Evolutionary conservation across 2,113 vertebrate species (phyloP), one percentile per base, ranked within the genome.

Genomic region (Scortum barcoo): DNA sequence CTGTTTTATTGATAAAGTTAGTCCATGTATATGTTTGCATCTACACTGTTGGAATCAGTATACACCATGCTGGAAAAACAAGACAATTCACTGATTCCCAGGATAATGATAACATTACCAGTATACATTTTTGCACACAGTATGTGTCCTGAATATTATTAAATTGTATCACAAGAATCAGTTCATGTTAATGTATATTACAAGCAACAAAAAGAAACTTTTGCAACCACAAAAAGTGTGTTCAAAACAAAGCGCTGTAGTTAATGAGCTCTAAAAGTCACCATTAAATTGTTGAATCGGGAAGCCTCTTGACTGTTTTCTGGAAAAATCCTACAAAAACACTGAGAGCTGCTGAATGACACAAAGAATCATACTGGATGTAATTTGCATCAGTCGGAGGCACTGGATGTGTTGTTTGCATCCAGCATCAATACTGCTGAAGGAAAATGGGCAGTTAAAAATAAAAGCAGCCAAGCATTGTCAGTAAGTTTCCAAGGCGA

Each of bases 401-500:
- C 68, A 30, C 33, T 28, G 16, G 76, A 68, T 46, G 51, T 74
- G 73, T 77, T 84, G 53, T 88, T 76, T 84, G 26, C 28, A 79
- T 44, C 51, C 58, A 61, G 19, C 72, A 71, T 86, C 67, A 83
- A 88, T 87, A 85, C 46, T 33, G 58, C 68, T 75, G 71, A 75
- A 77, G 44, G 63, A 83, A 80, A 86, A 85, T 44, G 63, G 33
- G 71, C 80, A 71, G 81, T 76, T 78, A 69, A 84, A 87, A 81
- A 89, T 76, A 84, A 90, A 85, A 72, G 75, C 80, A 78, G 67
- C 71, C 70, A 78, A 76, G 78, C 76, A 78, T 68, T 76, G 74
- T 88, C 86, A 88, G 78, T 81, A 84, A 68, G 79, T 88, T 91
- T 93, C 72, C 88, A 87, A 88, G 76, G 75, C 81, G 61, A 86